Base-by-base conservation (phyloP, 2,113 vertebrate species). In the Kobus ellipsiprymnus region DNA sequence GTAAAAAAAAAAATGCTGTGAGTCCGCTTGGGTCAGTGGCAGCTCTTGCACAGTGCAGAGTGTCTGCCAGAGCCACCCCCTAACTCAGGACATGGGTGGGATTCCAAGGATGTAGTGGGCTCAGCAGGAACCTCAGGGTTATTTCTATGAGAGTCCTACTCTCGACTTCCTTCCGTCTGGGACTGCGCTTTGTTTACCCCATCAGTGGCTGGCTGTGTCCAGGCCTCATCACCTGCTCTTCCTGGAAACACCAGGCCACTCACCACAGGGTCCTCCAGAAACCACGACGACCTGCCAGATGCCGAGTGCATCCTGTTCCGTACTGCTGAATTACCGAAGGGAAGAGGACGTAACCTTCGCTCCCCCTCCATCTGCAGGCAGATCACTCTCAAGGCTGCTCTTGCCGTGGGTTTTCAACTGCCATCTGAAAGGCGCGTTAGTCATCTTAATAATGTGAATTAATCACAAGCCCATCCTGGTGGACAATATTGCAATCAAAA, bases 401-500 rank as follows among this genome's bases (percentile, higher is more conserved):
- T 77, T 33, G 33, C 57, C 14, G 23, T 55, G 50, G 92, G 33
- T 85, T 86, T 96, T 64, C 95, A 81, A 23, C n/a, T 2, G 46
- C 92, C 44, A 50, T 84, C 83, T 59, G 94, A 96, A 71, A 97
- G 87, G 74, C 64, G n/a, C 2, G 14, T 80, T 48, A 36, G 84
- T 95, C 97, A 90, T 96, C 89, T 96, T 84, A 85, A 78, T 90
- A 86, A 85, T 1, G 21, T 48, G 71, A 44, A 91, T 92, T 85
- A 86, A 95, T 95, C 95, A 91, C 15, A 33, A 52, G 85, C 77
- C 78, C 27, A 33, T 84, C 57, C 92, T 13, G 64, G 64, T 46
- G 97, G 91, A 98, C 98, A 97, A 92, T 97, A 85, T 21, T 5
- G 84, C 90, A 95, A 91, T 96, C 96, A 97, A 55, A 96, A 92